Conservation (phyloP, 2,113 vertebrate species). For the Periophthalmus modestus region DNA sequence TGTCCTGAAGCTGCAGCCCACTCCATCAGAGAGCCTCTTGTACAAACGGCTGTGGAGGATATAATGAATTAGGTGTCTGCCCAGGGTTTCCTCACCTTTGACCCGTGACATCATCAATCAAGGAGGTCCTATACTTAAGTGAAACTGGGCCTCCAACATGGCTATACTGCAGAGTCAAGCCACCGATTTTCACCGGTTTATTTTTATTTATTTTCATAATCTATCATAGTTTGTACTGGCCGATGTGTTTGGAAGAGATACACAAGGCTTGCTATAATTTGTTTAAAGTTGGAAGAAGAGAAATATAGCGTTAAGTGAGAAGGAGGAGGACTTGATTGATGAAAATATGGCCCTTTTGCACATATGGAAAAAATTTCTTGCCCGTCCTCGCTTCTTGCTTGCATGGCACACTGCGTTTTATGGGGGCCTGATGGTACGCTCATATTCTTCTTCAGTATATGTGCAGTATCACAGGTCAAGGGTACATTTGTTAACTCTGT, state of each 20-base stretch:
- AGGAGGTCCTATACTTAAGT: constrained; percentile 81
- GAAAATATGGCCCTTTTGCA: constrained; percentile 52
- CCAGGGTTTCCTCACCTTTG: constrained; percentile 87
- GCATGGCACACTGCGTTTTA: constrained; percentile 43
- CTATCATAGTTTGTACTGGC: constrained; percentile 59
- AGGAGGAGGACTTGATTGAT: constrained; percentile 64
- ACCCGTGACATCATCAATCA: constrained; percentile 94
- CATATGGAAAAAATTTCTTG: constrained; percentile 78
- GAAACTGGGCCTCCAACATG: constrained; percentile 75
- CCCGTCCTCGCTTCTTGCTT: constrained; percentile 30
- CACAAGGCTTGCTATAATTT: constrained; percentile 77
- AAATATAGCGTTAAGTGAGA: constrained; percentile 70
- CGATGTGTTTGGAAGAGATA: constrained; percentile 75
- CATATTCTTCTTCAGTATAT: not conserved
- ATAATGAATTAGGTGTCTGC: constrained; percentile 97
- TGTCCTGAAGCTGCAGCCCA: constrained; percentile 79
- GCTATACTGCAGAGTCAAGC: constrained; percentile 64
- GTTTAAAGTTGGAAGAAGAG: constrained; percentile 65
- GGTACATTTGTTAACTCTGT: not conserved
- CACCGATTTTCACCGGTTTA: constrained; percentile 72
- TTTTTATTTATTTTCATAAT: constrained; percentile 81
- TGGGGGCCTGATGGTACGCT: constrained; percentile 21
- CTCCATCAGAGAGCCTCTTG: constrained; percentile 78
- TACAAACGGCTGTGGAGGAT: constrained; percentile 86
- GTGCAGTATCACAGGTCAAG: not conserved